Conservation (phyloP, 2,888 invertebrate species). For the Acleris emargana region DNA sequence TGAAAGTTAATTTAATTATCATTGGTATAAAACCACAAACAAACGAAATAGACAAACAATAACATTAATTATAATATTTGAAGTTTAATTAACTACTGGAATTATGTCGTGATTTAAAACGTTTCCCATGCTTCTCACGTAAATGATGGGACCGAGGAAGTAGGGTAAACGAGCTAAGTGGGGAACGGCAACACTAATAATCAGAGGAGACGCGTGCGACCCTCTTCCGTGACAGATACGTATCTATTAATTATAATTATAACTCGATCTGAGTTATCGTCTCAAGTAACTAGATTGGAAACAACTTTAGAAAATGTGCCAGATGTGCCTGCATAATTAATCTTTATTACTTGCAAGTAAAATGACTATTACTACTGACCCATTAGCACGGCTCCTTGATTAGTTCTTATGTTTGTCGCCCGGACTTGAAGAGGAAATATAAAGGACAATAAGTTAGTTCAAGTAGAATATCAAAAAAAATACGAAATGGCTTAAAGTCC, state of each 20-base stretch:
- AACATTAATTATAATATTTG: constrained; percentile 47
- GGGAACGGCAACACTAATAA: constrained; percentile 46
- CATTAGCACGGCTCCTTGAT: constrained; percentile 4
- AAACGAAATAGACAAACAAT: constrained; percentile 32
- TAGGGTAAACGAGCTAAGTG: constrained; percentile 38
- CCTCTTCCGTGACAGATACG: constrained; percentile 54
- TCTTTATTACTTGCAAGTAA: constrained; percentile 24
- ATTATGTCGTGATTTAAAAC: constrained; percentile 13
- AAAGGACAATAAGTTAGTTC: too few relatives aligned
- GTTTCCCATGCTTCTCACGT: constrained; percentile 12
- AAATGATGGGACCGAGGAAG: constrained; percentile 16
- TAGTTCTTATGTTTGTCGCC: background rate
- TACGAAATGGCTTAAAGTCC: too few relatives aligned
- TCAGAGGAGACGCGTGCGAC: constrained; percentile 59
- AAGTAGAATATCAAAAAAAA: too few relatives aligned
- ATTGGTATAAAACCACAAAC: background rate
- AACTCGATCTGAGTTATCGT: constrained; percentile 50
- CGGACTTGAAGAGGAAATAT: too few relatives aligned
- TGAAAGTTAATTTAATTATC: too few relatives aligned
- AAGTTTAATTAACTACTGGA: constrained; percentile 40
- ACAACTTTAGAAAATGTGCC: constrained; percentile 33
- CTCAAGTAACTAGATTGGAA: constrained; percentile 34
- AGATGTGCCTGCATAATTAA: constrained; percentile 29
- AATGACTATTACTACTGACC: constrained; percentile 22
- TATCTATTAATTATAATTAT: constrained; percentile 58